phyloP scores from a whole-genome alignment of 1,140 invertebrate genomes.

The Drosophila trapezifrons region DNA sequence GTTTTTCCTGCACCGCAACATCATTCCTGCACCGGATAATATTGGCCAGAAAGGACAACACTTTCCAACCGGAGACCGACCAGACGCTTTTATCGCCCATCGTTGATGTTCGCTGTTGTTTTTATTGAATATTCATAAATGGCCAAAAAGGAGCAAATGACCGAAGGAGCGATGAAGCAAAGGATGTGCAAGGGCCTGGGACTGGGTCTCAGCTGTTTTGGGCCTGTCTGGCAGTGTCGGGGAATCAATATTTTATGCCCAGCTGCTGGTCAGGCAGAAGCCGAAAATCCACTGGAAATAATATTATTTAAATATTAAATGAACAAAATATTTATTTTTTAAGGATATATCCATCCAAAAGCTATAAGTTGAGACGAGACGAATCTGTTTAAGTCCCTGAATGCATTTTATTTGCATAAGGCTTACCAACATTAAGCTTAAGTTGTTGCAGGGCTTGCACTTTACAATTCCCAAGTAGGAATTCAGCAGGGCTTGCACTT shows the following conservation, averaged over 20 bases:
- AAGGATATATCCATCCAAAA: too few species aligned
- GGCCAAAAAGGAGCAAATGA: slow-evolving; percentile 52
- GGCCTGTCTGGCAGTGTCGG: slow-evolving; percentile 41
- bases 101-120: slow-evolving; percentile 59
- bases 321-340: too few species aligned
- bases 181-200: slow-evolving; percentile 4
- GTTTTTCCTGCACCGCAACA: slow-evolving; percentile 45
- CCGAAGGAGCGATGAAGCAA: not conserved
- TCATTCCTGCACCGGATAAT: slow-evolving; percentile 40
- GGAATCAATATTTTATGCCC: slow-evolving; percentile 77
- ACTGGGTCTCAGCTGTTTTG: slow-evolving; percentile 42
- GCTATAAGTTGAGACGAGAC: not conserved
- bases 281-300: not conserved
- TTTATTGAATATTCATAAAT: slow-evolving; percentile 84
- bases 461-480: too few species aligned
- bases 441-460: too few species aligned
- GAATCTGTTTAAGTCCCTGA: not conserved
- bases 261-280: slow-evolving; percentile 48
- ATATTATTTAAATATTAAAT: too few species aligned
- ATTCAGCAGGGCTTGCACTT: too few species aligned
- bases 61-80: slow-evolving; percentile 38
- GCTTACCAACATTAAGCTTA: too few species aligned
- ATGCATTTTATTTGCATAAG: not conserved
- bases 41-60: slow-evolving; percentile 44
- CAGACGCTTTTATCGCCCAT: slow-evolving; percentile 76